Evolutionary conservation across 2,797 vertebrate species (phyloP).

Genomic region (Tangara arthus): DNA sequence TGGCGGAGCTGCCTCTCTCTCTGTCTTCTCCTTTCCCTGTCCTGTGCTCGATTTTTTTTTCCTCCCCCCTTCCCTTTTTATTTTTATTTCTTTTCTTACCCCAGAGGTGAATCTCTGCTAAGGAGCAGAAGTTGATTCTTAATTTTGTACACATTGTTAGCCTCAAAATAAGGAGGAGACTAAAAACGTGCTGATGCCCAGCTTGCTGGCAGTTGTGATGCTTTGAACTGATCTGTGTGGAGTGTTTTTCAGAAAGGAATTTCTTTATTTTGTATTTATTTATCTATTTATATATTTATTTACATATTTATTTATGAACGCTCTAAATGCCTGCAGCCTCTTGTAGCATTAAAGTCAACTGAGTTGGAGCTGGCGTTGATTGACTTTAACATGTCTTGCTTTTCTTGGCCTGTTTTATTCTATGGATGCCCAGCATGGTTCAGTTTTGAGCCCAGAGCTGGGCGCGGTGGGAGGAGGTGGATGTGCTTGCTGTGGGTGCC

Average conservation of each 20-base stretch:
- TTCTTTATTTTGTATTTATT: neutral
- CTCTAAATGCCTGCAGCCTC: neutral
- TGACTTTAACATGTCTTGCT: neutral
- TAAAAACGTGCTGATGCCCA: slow-evolving; percentile 6
- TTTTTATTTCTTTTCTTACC: neutral
- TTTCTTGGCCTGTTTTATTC: neutral
- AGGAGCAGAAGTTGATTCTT: slow-evolving; percentile 56
- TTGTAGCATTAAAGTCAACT: neutral
- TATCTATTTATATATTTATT: neutral
- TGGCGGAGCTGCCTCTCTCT: neutral
- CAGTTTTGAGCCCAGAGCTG: neutral
- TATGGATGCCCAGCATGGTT: neutral
- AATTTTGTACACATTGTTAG: slow-evolving; percentile 49
- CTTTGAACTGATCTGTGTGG: neutral
- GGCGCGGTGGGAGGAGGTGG: neutral
- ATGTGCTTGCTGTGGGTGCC: neutral
- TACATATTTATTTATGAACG: neutral
- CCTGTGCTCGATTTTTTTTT: neutral
- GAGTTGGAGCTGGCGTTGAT: neutral
- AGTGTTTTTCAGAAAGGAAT: neutral
- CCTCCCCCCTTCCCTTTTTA: neutral
- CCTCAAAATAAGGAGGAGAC: slow-evolving; percentile 57
- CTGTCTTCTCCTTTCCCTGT: slow-evolving; percentile 28
- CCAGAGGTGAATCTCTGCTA: slow-evolving; percentile 9
- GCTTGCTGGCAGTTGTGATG: neutral